Percentiles rank a stretch among this genome's conserved stretches.
phyloP scores from a whole-genome alignment of 2,113 vertebrate species.

The Boulengeromyrus knoepffleri region DNA sequence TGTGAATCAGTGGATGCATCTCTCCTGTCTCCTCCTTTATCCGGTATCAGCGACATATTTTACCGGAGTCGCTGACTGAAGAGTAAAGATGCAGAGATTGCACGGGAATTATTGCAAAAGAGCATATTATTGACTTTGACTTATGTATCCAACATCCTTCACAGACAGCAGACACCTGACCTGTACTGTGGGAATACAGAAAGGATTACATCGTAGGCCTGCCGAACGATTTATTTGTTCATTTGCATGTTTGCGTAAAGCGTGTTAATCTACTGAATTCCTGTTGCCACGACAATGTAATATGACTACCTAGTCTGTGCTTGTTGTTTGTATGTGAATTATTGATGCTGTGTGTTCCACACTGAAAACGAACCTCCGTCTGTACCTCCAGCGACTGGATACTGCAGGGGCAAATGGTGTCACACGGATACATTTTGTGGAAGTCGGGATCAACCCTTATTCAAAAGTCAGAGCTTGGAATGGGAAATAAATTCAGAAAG shows the following conservation, averaged over 20 bases:
- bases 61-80: neutral
- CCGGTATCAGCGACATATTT: neutral
- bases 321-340: neutral
- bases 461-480: neutral
- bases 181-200: neutral
- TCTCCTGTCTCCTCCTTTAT: neutral
- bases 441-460: neutral
- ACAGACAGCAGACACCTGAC: neutral
- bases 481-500: neutral
- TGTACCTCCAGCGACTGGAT: neutral
- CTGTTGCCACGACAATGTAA: constrained; percentile 5
- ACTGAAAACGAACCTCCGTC: neutral
- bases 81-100: neutral
- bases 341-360: neutral
- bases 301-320: neutral
- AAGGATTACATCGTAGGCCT: neutral
- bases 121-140: neutral
- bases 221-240: neutral
- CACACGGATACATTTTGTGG: neutral
- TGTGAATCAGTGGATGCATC: neutral
- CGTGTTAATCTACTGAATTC: constrained; percentile 18
- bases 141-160: constrained; percentile 25
- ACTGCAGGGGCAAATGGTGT: neutral
- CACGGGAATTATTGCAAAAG: neutral
- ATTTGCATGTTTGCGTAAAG: neutral